Evolutionary conservation across 2,888 invertebrate species (phyloP).

Genomic region (Dicycla oo): DNA sequence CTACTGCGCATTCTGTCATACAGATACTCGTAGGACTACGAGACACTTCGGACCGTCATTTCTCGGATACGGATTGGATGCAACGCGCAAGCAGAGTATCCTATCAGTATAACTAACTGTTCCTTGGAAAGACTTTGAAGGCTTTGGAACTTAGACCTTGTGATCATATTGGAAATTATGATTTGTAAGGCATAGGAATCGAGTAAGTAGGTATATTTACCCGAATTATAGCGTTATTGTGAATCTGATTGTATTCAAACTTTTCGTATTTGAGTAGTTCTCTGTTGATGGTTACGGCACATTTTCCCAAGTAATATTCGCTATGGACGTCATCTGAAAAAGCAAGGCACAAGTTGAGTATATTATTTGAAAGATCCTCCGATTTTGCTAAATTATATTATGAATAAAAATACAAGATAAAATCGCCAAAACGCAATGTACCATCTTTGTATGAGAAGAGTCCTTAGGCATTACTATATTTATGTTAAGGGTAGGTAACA

Average conservation of each 20-base stretch:
- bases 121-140: neutral
- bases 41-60: no score
- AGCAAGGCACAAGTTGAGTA: neutral
- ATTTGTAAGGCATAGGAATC: neutral
- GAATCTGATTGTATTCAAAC: neutral
- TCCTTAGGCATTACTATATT: no score
- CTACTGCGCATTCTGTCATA: no score
- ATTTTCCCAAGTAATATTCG: slow-evolving; percentile 24
- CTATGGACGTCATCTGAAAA: slow-evolving; percentile 14
- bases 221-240: neutral
- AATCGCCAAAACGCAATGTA: neutral
- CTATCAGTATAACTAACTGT: neutral
- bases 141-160: neutral
- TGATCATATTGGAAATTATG: neutral
- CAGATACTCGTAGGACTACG: no score
- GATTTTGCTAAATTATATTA: neutral
- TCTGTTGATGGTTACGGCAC: neutral
- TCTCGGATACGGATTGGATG: neutral
- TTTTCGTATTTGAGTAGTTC: neutral
- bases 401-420: neutral
- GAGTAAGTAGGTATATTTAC: slow-evolving; percentile 11
- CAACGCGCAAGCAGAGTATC: neutral
- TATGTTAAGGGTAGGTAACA: neutral
- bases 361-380: neutral
- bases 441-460: neutral